These are phyloP conservation scores for Micromesistius poutassou DNA, from an alignment of 2,797 vertebrate species.

Conservation along the genomic window DNA sequence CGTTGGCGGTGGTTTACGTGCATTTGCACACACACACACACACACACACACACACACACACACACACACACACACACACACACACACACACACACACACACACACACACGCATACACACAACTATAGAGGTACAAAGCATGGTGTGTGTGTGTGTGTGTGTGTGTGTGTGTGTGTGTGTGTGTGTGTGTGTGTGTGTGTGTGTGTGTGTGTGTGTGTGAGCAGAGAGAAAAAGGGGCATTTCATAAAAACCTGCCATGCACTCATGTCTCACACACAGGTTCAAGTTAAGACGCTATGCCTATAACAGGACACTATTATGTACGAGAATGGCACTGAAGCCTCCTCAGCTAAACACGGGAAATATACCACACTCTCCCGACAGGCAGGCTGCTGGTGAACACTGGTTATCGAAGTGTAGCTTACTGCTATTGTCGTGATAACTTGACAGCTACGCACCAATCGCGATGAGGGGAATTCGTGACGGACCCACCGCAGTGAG, in stretches of 20 bases:
- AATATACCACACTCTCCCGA: slow-evolving; percentile 17
- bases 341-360: slow-evolving; percentile 24
- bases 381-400: slow-evolving; percentile 8
- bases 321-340: neutral
- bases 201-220: too few species aligned
- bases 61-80: too few species aligned
- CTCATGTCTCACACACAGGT: neutral
- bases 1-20: slow-evolving; percentile 10
- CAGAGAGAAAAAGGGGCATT: neutral
- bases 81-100: too few species aligned
- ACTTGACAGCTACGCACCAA: too few species aligned
- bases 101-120: too few species aligned
- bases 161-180: too few species aligned
- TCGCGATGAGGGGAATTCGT: too few species aligned
- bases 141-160: neutral
- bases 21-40: slow-evolving; percentile 3
- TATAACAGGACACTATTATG: too few species aligned
- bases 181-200: too few species aligned
- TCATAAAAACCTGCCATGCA: neutral
- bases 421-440: too few species aligned
- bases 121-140: neutral
- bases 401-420: slow-evolving; percentile 22
- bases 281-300: neutral
- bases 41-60: too few species aligned
- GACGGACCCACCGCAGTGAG: too few species aligned